Evolutionary conservation across 2,888 invertebrate species (phyloP).

Genomic region (Drosophila lutescens): DNA sequence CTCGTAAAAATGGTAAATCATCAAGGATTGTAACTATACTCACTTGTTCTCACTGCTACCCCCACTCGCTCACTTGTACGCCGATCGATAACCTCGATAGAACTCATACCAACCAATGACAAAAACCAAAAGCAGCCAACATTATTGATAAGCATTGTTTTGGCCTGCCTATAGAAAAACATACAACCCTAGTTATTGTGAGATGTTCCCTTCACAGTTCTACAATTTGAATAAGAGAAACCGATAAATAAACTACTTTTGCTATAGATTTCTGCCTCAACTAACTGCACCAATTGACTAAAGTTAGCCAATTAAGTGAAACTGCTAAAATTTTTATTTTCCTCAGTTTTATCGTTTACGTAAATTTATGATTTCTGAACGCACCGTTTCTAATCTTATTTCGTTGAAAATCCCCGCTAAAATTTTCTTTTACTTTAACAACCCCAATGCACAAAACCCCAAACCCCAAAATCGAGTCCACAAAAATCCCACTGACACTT

Average conservation of each 20-base stretch:
- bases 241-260: constrained; percentile 16
- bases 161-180: constrained; percentile 39
- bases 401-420: constrained; percentile 41
- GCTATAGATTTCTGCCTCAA: constrained; percentile 42
- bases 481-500: constrained; percentile 63
- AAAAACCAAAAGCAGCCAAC: constrained; percentile 37
- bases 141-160: constrained; percentile 16
- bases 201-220: constrained; percentile 93
- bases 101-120: constrained; percentile 54
- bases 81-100: constrained; percentile 30
- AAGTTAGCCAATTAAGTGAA: constrained; percentile 8
- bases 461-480: constrained; percentile 45
- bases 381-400: constrained; percentile 42
- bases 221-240: constrained; percentile 67
- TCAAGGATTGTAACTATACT: constrained; percentile 75
- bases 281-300: constrained; percentile 62
- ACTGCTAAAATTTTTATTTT: constrained; percentile 42
- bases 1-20: constrained; percentile 62
- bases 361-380: constrained; percentile 36
- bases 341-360: constrained; percentile 35
- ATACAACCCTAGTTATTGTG: constrained; percentile 84
- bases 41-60: constrained; percentile 64
- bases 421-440: constrained; percentile 57
- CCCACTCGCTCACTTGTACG: constrained; percentile 57
- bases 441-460: constrained; percentile 63